These are phyloP conservation scores for Zophobas atratus DNA, from an alignment of 1,140 invertebrate genomes.

Conservation along the genomic window DNA sequence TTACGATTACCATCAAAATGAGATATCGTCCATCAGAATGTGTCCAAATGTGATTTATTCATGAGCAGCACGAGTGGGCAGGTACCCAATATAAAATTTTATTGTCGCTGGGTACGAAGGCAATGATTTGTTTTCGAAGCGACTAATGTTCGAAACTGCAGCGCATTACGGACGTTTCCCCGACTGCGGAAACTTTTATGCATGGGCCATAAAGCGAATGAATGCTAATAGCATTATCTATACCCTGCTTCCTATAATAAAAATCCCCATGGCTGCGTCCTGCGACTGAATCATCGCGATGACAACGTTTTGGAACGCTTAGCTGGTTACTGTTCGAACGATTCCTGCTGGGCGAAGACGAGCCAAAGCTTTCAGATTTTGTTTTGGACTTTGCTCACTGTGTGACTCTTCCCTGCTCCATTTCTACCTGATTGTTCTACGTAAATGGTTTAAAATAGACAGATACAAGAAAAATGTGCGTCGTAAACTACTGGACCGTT, in stretches of 20 bases:
- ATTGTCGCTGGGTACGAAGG: constrained; percentile 42
- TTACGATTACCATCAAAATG: too few relatives aligned
- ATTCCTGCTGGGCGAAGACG: not conserved
- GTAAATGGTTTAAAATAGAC: too few relatives aligned
- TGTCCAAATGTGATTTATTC: constrained; percentile 2
- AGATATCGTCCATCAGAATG: too few relatives aligned
- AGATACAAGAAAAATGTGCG: too few relatives aligned
- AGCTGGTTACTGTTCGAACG: constrained; percentile 10
- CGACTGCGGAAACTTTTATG: constrained; percentile 67
- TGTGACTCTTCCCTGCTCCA: too few relatives aligned
- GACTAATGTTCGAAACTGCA: constrained; percentile 50
- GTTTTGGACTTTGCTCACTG: too few relatives aligned
- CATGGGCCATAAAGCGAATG: constrained; percentile 67
- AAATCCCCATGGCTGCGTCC: constrained; percentile 51
- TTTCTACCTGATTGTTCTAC: too few relatives aligned
- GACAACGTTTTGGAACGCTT: constrained; percentile 40
- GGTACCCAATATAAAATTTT: constrained; percentile 44
- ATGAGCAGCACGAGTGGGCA: not conserved
- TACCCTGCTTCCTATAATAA: constrained; percentile 66
- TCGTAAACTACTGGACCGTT: too few relatives aligned
- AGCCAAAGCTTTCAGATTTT: too few relatives aligned
- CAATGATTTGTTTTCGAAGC: constrained; percentile 50
- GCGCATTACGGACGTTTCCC: constrained; percentile 62
- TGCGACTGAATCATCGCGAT: constrained; percentile 31
- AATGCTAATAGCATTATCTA: constrained; percentile 69